Evolutionary conservation across 2,797 vertebrate genomes (phyloP).

Genomic region (Eremophila alpestris): DNA sequence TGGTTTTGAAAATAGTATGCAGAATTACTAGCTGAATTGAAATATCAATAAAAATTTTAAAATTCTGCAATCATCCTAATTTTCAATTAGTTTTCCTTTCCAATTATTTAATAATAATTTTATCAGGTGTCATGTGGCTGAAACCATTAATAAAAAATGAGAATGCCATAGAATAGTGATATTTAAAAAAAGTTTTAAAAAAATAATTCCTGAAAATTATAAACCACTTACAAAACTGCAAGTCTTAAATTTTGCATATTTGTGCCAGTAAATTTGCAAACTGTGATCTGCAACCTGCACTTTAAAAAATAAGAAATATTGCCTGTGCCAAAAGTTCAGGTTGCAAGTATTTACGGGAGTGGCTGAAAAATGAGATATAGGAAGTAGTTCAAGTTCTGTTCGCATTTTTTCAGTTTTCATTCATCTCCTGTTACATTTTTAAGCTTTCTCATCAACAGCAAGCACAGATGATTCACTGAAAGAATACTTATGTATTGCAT

Average conservation of each 20-base stretch:
- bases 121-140: not conserved
- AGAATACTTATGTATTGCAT: not conserved
- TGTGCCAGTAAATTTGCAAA: not conserved
- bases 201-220: not conserved
- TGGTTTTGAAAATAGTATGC: not conserved
- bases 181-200: not conserved
- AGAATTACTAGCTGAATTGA: not conserved
- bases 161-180: not conserved
- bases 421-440: constrained; percentile 18
- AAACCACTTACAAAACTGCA: not conserved
- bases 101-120: not conserved
- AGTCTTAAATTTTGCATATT: not conserved
- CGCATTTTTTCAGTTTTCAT: constrained; percentile 43
- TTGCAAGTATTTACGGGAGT: constrained; percentile 24
- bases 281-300: not conserved
- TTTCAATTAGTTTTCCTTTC: not conserved
- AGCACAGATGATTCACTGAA: not conserved
- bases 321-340: constrained; percentile 27
- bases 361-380: constrained; percentile 49
- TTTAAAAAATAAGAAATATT: constrained; percentile 15
- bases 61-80: not conserved
- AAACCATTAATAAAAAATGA: not conserved
- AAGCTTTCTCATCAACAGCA: not conserved
- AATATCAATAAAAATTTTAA: not conserved
- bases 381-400: constrained; percentile 24